Base-by-base conservation (phyloP, 1,140 invertebrate species). In the Trichogramma pretiosum region DNA sequence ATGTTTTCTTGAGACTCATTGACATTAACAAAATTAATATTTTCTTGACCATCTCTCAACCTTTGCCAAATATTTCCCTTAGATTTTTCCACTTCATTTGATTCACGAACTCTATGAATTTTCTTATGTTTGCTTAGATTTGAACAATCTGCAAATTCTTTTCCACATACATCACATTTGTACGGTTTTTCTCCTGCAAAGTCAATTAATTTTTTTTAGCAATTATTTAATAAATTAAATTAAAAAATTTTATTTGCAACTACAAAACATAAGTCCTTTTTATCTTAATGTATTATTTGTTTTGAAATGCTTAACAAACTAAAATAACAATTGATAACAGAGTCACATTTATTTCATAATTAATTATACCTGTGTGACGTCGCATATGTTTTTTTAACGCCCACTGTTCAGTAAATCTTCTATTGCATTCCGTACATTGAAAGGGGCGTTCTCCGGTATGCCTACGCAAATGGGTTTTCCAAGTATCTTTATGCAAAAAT, bases 111-210 rank as follows among this genome's bases (percentile, higher is more conserved):
- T n/a, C n/a, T n/a, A n/a, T n/a, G n/a, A n/a, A 78, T 76, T 58
- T 77, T 80, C 63, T 75, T 77, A 60, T 83, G 80, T 64, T 82
- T 83, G 1, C 73, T 76, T 22, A 80, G 62, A 67, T 82, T 83
- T 9, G 79, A 81, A 51, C 74, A 77, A 58, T 84, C 80, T 0
- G 80, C 74, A 62, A 90, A 90, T 18, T 79, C 75, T 67, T 87
- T 86, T 2, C 75, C 74, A 61, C 86, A 89, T n/a, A 82, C 59
- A 13, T 77, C 73, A 62, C 87, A 89, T 35, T 76, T 76, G 59
- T 86, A 86, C 3, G 85, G 86, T 57, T 87, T 87, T 61, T 89
- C 86, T 28, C 81, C 81, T 81, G 52, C 11, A 54, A 60, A 54
- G 36, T 39, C 49, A 48, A 40, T 38, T 9, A 40, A 18, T n/a